Conservation (phyloP, 2,888 invertebrate genomes). For the Heliconius aoede region DNA sequence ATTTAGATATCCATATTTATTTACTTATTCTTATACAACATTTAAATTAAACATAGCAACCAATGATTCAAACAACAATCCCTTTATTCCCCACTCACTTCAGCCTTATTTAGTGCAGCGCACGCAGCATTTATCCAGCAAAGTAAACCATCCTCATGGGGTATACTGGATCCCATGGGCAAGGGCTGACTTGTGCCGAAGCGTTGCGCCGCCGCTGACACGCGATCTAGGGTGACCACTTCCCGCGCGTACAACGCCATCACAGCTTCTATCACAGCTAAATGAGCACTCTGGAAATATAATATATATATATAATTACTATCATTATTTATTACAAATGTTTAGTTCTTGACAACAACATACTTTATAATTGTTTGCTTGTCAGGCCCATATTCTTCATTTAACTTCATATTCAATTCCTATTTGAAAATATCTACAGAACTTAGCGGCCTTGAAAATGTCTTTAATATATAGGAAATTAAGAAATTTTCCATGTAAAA, state of each 20-base stretch:
- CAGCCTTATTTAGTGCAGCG: conserved; percentile 86
- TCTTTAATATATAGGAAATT: background rate
- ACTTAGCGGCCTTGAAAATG: background rate
- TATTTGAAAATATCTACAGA: no score
- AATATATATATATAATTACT: background rate
- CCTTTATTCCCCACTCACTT: conserved; percentile 57
- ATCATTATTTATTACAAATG: background rate
- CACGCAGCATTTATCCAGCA: conserved; percentile 96
- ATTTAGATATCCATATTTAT: background rate
- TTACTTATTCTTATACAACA: background rate
- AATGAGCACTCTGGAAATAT: conserved; percentile 92
- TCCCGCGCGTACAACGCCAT: conserved; percentile 97
- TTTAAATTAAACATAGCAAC: no score
- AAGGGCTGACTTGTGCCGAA: conserved; percentile 82
- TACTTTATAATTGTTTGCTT: no score
- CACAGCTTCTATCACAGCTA: conserved; percentile 97
- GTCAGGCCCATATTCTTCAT: background rate
- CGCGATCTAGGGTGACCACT: conserved; percentile 94
- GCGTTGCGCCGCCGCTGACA: conserved; percentile 92
- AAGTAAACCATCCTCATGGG: conserved; percentile 92
- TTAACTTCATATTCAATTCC: no score
- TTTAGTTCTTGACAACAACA: background rate
- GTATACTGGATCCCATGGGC: conserved; percentile 77
- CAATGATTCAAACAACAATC: no score
- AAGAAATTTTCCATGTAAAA: background rate